Evolutionary conservation across 92 coral and sea anemone species (phyloP).

Genomic region (Actinostola sp.): DNA sequence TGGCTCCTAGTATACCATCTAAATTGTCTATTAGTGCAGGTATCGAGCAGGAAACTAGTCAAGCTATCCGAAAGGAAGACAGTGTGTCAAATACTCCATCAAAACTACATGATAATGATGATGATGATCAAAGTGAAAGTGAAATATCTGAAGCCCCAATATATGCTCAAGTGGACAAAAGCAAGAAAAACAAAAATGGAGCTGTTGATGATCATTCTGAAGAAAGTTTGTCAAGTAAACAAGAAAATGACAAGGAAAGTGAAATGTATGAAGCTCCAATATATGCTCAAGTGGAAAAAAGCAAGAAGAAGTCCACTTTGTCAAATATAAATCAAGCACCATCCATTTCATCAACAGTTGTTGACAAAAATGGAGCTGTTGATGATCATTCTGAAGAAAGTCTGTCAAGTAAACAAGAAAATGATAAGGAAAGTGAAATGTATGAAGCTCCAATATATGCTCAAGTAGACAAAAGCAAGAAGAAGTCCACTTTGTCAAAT

Average conservation of each 20-base stretch:
- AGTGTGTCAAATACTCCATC: background rate
- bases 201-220: background rate
- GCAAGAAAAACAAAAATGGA: too few species aligned
- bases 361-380: too few species aligned
- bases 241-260: slow-evolving; percentile 9
- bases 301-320: too few species aligned
- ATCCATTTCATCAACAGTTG: too few species aligned
- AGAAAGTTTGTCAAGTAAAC: background rate
- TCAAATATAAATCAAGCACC: too few species aligned
- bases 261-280: background rate
- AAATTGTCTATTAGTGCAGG: background rate
- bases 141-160: background rate
- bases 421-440: slow-evolving; percentile 2
- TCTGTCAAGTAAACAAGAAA: background rate
- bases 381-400: background rate
- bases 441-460: background rate
- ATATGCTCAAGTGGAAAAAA: slow-evolving; percentile 20
- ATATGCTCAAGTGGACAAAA: background rate
- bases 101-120: slow-evolving; percentile 7
- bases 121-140: slow-evolving; percentile 4
- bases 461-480: slow-evolving; percentile 24
- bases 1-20: slow-evolving; percentile 12
- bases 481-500: background rate
- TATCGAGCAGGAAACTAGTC: too few species aligned
- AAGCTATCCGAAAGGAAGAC: background rate